phyloP scores from a whole-genome alignment of 92 coral and sea anemone genomes.

The Anthopleura xanthogrammica region DNA sequence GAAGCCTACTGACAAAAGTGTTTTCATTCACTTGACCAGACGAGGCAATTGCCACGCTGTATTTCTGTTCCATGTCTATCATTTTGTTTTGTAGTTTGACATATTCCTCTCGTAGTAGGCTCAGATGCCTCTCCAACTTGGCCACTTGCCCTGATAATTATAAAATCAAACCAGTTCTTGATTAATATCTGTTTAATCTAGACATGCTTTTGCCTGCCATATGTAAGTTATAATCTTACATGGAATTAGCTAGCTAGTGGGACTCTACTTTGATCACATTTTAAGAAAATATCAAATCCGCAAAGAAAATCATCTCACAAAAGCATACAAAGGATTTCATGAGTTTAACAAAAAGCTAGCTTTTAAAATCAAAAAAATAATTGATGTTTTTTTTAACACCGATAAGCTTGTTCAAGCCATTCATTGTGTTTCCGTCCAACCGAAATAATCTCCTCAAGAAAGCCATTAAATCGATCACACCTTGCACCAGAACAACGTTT shows the following conservation, averaged over 20 bases:
- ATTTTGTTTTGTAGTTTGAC: constrained; percentile 90
- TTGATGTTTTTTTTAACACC: too few relatives aligned
- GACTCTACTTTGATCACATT: not conserved
- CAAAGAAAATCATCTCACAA: too few relatives aligned
- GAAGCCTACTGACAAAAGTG: constrained; percentile 80
- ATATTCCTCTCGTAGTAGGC: constrained; percentile 90
- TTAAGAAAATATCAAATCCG: not conserved
- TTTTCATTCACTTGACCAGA: constrained; percentile 85
- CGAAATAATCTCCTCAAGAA: not conserved
- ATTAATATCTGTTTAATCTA: not conserved
- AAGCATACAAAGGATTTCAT: too few relatives aligned
- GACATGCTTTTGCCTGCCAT: not conserved
- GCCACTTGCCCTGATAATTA: constrained; percentile 71
- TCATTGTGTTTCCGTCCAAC: not conserved
- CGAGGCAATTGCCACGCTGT: constrained; percentile 78
- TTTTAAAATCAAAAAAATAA: too few relatives aligned
- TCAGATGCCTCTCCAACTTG: constrained; percentile 88
- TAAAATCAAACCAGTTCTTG: not conserved
- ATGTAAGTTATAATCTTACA: too few relatives aligned
- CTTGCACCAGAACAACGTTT: not conserved
- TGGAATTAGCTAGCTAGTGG: too few relatives aligned
- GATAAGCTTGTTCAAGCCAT: not conserved
- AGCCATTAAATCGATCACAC: not conserved
- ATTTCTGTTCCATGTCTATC: constrained; percentile 91
- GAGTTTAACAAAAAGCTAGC: too few relatives aligned